These are phyloP conservation scores for Drosophila murphyi DNA, from an alignment of 1,140 invertebrate genomes.

Conservation along the genomic window DNA sequence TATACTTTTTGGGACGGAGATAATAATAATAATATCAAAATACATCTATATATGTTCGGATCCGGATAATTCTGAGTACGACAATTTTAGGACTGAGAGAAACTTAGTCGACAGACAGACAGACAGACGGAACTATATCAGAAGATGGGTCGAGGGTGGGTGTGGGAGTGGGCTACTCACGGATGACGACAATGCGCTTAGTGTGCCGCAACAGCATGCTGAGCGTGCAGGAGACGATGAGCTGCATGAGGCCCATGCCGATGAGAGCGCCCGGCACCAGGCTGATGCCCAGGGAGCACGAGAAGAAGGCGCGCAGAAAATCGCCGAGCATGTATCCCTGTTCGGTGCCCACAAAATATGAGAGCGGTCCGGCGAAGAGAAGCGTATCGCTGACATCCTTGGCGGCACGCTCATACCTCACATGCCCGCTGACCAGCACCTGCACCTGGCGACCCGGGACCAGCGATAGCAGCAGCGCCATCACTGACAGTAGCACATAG, in stretches of 20 bases:
- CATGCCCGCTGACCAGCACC: constrained; percentile 66
- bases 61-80: no score
- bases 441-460: constrained; percentile 77
- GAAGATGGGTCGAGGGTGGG: no score
- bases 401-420: constrained; percentile 46
- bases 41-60: no score
- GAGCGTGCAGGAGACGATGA: constrained; percentile 88
- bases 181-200: constrained; percentile 87
- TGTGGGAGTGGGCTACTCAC: constrained; percentile 67
- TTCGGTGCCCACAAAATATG: constrained; percentile 88
- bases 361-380: constrained; percentile 87
- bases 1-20: no score
- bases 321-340: constrained; percentile 89
- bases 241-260: constrained; percentile 87
- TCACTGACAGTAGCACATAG: constrained; percentile 86
- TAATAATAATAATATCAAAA: no score
- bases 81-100: no score
- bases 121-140: no score
- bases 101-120: no score
- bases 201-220: constrained; percentile 88
- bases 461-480: constrained; percentile 86
- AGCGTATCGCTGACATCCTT: constrained; percentile 84
- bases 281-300: constrained; percentile 87
- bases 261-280: constrained; percentile 87
- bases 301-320: constrained; percentile 86